These are phyloP conservation scores for Seira sanloemensis DNA, from an alignment of 2,888 invertebrate genomes.

Conservation along the genomic window DNA sequence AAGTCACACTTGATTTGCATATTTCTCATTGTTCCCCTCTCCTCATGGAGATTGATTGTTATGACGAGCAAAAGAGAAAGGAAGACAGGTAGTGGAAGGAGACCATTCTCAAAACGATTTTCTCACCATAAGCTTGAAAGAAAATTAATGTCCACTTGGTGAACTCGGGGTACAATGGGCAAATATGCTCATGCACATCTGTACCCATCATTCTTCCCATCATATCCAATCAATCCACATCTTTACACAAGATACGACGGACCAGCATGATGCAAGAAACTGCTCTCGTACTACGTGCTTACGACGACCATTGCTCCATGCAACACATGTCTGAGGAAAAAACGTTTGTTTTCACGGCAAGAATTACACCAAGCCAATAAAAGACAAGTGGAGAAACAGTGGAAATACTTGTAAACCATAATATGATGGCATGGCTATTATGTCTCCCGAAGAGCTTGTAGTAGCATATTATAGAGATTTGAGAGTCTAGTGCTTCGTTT, in stretches of 20 bases:
- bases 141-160: slow-evolving; percentile 21
- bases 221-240: slow-evolving; percentile 56
- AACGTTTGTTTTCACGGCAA: slow-evolving; percentile 56
- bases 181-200: slow-evolving; percentile 41
- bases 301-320: slow-evolving; percentile 33
- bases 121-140: slow-evolving; percentile 31
- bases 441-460: no score
- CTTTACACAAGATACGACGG: not conserved
- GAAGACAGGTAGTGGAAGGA: slow-evolving; percentile 11
- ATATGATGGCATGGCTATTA: no score
- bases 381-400: not conserved
- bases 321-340: slow-evolving; percentile 38
- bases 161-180: not conserved
- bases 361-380: not conserved
- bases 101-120: slow-evolving; percentile 20
- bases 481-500: no score
- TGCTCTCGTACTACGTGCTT: slow-evolving; percentile 5
- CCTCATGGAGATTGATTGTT: slow-evolving; percentile 48
- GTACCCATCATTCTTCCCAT: slow-evolving; percentile 49
- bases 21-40: slow-evolving; percentile 47
- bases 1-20: slow-evolving; percentile 57
- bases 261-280: slow-evolving; percentile 4
- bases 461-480: no score
- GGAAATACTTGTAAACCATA: no score
- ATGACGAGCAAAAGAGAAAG: slow-evolving; percentile 9